phyloP scores from a whole-genome alignment of 2,113 vertebrate genomes.

The Forbesichthys papilliferus region DNA sequence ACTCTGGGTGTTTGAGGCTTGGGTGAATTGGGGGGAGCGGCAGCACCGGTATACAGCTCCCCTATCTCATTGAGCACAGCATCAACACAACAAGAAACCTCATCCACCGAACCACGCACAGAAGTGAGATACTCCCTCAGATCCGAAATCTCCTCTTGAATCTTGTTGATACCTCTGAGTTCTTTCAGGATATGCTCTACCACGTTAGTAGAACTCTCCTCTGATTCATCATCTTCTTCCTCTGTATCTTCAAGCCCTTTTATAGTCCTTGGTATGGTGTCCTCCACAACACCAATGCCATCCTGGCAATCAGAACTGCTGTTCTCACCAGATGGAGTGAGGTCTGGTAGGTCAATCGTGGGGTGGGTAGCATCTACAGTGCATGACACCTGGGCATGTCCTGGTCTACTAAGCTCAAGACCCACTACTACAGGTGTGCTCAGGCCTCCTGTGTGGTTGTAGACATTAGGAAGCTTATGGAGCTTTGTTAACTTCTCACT shows the following conservation, averaged over 20 bases:
- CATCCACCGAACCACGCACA: constrained; percentile 92
- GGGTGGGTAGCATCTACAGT: constrained; percentile 53
- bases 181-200: constrained; percentile 95
- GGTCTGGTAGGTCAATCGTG: constrained; percentile 40
- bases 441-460: constrained; percentile 31
- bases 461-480: constrained; percentile 17
- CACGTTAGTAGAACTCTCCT: constrained; percentile 66
- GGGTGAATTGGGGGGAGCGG: constrained; percentile 34
- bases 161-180: constrained; percentile 91
- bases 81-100: constrained; percentile 94
- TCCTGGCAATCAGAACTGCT: constrained; percentile 49
- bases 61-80: constrained; percentile 92
- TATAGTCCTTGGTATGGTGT: constrained; percentile 54
- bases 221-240: constrained; percentile 38
- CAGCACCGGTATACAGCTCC: constrained; percentile 78
- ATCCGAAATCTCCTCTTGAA: constrained; percentile 95
- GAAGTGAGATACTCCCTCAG: constrained; percentile 88
- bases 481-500: constrained; percentile 48
- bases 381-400: constrained; percentile 54
- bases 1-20: constrained; percentile 53
- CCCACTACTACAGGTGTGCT: constrained; percentile 48
- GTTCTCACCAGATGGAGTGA: constrained; percentile 29
- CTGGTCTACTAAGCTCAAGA: constrained; percentile 62
- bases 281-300: constrained; percentile 52
- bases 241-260: constrained; percentile 38